Base-by-base conservation (phyloP, 2,113 vertebrate genomes). In the Aix galericulata region DNA sequence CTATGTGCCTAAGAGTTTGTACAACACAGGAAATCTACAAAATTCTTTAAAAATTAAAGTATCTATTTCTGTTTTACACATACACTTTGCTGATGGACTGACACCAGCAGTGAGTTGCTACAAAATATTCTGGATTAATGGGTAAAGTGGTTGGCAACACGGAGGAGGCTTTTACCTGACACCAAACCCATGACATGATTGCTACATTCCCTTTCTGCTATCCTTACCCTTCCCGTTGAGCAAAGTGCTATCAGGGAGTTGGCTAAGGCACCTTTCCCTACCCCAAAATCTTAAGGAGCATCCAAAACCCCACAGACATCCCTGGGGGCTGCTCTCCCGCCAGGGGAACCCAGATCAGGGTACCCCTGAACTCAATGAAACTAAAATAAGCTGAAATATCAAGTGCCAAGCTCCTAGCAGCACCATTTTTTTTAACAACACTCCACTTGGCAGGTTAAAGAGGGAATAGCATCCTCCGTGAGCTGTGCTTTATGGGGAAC, bases 51-150 rank as follows among this genome's bases (percentile, higher is more conserved):
- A 69, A 66, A 53, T 44, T 44, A 31, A 56, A 42, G 21, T n/a
- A 26, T 17, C 18, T 0, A 0, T 56, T 40, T 7, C 14, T n/a
- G 3, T n/a, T 77, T 74, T 6, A 48, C 17, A 3, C 1, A 14
- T 14, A 25, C 1, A 4, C 13, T 50, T 75, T 48, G 46, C 29
- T 38, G 77, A 11, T 0, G 56, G 77, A 44, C 13, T 11, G 56
- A 64, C 38, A 46, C 29, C 15, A 0, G 0, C 31, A 68, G 25
- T 17, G 25, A 67, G 69, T 63, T 42, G 69, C 71, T 29, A 15
- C 34, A 48, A 82, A 56, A 71, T 42, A 23, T 48, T 38, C 71
- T 23, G 55, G 16, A 52, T 58, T 83, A 21, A 34, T 1, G 6
- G 53, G 34, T 88, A 40, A 77, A 77, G 25, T 1, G 11, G 10